Conservation (phyloP, 2,888 invertebrate species). For the Nipponacmea schrenckii region DNA sequence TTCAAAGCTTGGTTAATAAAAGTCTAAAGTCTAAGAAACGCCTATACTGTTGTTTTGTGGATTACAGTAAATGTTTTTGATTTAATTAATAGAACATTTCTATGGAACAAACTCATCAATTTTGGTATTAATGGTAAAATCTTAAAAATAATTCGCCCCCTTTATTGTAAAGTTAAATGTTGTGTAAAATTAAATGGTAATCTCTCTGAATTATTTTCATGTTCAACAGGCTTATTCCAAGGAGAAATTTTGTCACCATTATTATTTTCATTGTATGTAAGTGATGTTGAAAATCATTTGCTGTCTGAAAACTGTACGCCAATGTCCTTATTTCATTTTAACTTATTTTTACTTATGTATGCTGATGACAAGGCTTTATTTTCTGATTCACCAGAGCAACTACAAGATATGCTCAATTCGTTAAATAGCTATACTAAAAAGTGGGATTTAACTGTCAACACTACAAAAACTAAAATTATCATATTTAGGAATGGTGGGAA, state of each 20-base stretch:
- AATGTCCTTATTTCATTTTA: neutral
- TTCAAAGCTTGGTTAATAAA: neutral
- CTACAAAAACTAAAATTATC: neutral
- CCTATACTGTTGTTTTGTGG: too few relatives aligned
- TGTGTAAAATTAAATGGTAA: neutral
- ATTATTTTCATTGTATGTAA: conserved; percentile 1
- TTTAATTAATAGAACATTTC: too few relatives aligned
- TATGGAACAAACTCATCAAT: neutral
- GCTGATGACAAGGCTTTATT: neutral
- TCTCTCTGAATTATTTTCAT: neutral
- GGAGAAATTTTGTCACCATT: neutral
- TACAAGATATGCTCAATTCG: neutral
- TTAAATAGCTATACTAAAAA: neutral
- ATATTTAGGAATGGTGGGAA: neutral
- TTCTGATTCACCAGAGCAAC: neutral
- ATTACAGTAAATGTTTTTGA: too few relatives aligned
- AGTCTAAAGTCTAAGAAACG: neutral
- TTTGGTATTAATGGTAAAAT: neutral
- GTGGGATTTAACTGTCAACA: neutral
- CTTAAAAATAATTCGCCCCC: neutral
- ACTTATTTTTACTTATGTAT: neutral
- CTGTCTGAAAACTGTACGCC: neutral
- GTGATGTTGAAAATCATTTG: conserved; percentile 1
- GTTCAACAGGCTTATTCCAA: neutral
- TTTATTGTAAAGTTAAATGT: neutral